Conservation (phyloP, 2,888 invertebrate species). For the Eutolmus rufibarbis region DNA sequence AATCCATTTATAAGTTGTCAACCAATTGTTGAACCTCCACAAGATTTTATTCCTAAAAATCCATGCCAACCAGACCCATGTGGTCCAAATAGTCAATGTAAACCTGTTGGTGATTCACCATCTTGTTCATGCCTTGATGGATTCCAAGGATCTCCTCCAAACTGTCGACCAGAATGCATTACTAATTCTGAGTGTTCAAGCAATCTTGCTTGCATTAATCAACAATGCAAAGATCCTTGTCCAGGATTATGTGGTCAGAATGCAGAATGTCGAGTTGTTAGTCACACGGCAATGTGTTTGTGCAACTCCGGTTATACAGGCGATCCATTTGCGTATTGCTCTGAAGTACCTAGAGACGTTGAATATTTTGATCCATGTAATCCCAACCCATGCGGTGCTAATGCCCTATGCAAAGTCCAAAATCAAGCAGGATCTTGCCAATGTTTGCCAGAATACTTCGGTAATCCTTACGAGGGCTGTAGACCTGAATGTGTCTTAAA, state of each 20-base stretch:
- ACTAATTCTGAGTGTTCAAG: slow-evolving; percentile 74
- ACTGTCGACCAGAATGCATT: slow-evolving; percentile 77
- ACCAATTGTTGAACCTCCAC: slow-evolving; percentile 57
- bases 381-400: slow-evolving; percentile 83
- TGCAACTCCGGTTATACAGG: slow-evolving; percentile 72
- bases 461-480: slow-evolving; percentile 82
- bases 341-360: slow-evolving; percentile 57
- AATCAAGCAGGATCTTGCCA: slow-evolving; percentile 73
- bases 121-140: slow-evolving; percentile 76
- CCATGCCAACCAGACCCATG: slow-evolving; percentile 79
- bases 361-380: slow-evolving; percentile 71
- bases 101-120: slow-evolving; percentile 70
- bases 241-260: slow-evolving; percentile 74
- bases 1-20: slow-evolving; percentile 80
- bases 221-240: slow-evolving; percentile 78
- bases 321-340: slow-evolving; percentile 74
- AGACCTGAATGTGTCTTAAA: slow-evolving; percentile 77
- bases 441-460: slow-evolving; percentile 75
- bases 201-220: slow-evolving; percentile 74
- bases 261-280: slow-evolving; percentile 74
- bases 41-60: slow-evolving; percentile 57
- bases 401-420: slow-evolving; percentile 74
- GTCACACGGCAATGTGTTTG: slow-evolving; percentile 76
- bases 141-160: slow-evolving; percentile 75
- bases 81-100: slow-evolving; percentile 75